Base-by-base conservation (phyloP, 2,797 vertebrate genomes). In the Sitta carolinensis region DNA sequence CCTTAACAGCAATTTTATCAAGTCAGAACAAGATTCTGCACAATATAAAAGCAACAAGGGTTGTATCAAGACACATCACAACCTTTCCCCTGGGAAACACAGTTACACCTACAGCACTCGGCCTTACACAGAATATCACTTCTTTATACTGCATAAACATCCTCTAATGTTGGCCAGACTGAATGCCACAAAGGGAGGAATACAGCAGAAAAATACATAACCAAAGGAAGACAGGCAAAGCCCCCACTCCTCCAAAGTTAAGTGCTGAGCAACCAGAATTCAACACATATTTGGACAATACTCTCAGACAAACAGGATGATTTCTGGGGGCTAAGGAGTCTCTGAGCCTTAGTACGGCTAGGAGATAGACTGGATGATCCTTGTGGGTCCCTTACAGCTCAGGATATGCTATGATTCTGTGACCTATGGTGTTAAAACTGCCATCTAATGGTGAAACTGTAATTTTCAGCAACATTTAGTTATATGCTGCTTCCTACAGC, bases 381-480 rank as follows among this genome's bases (percentile, higher is more conserved):
- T 43, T 43, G 8, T 7, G 16, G 22, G 30, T 48, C 42, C 26
- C 19, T n/a, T 42, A n/a, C 6, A 73, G 29, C 22, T 73, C 47
- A 54, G 22, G 27, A 61, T 42, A 48, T 18, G 23, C 34, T 32
- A 42, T 3, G 19, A 54, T 52, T 72, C 73, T 54, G 27, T 29
- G 52, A 84, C 42, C 67, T 26, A 0, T 15, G 74, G 47, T 7
- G 61, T 54, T n/a, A 54, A 43, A 87, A 68, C 42, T 83, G 84
- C 69, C 82, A 85, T 50, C 93, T 92, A 83, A 77, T 29, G 73
- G 87, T 75, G 64, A 64, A 77, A 52, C 22, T 50, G 9, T 43
- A 83, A 43, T 64, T 64, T 79, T 79, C 88, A 75, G 66, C 58
- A 92, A 68, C 54, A 59, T 83, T 81, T 87, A 92, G 77, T 91